A percentile compares a stretch with the other conserved stretches of the same genome.
phyloP scores from a whole-genome alignment of 2,888 invertebrate species.

The Macrostomum cliftonense region DNA sequence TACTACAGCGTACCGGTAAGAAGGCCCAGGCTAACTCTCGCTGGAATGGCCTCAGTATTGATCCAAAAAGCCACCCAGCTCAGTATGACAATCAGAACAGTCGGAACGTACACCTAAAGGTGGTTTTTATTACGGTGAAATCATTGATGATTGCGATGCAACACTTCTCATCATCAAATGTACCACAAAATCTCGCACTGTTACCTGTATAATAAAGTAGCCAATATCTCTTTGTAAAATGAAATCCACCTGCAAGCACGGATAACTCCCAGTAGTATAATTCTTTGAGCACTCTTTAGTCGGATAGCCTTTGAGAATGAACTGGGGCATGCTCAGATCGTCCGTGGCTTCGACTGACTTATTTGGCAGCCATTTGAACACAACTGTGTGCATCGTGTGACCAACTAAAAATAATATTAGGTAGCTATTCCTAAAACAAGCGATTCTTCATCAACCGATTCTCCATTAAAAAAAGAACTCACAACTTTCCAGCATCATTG shows the following conservation, averaged over 20 bases:
- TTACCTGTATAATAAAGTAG: conserved; percentile 13
- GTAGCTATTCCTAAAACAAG: too few relatives aligned
- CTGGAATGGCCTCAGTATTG: conserved; percentile 16
- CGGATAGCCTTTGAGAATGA: not conserved
- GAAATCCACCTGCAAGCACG: conserved; percentile 14
- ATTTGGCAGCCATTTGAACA: conserved; percentile 5
- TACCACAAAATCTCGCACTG: too few relatives aligned
- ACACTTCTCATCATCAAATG: conserved; percentile 16
- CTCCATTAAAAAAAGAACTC: not conserved
- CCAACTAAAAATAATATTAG: too few relatives aligned
- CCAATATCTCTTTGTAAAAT: conserved; percentile 11
- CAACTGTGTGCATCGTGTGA: conserved; percentile 5
- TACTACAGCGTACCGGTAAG: conserved; percentile 9
- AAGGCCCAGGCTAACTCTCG: conserved; percentile 15
- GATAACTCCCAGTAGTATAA: conserved; percentile 10
- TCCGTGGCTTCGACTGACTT: conserved; percentile 2
- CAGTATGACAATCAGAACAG: conserved; percentile 14
- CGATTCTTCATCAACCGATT: too few relatives aligned
- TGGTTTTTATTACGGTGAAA: too few relatives aligned
- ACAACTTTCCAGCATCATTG: too few relatives aligned
- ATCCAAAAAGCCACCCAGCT: conserved; percentile 17
- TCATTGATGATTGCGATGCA: too few relatives aligned
- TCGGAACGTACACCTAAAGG: conserved; percentile 14
- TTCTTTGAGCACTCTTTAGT: conserved; percentile 6
- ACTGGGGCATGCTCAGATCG: conserved; percentile 5